Conservation (phyloP, 2,797 vertebrate genomes). For the Gadopsis marmoratus region DNA sequence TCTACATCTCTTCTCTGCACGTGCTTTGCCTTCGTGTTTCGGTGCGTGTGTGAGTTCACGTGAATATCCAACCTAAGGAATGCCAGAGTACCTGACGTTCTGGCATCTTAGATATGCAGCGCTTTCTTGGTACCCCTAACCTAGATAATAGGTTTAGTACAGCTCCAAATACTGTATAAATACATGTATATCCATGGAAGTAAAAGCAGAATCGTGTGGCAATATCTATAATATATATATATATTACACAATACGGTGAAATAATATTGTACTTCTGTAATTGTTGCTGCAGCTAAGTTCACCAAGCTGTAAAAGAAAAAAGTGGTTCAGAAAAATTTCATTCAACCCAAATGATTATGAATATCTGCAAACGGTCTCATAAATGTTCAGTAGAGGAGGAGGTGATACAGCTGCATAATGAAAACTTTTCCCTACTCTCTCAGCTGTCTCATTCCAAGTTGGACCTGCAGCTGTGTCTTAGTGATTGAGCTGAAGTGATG, state of each 20-base stretch:
- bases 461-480: constrained; percentile 28
- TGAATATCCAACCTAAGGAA: background rate
- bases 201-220: background rate
- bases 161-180: background rate
- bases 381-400: constrained; percentile 14
- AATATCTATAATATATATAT: background rate
- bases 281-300: background rate
- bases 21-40: background rate
- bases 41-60: background rate
- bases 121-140: no score
- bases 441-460: constrained; percentile 20
- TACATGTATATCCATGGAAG: background rate
- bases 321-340: background rate
- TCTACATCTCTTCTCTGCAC: constrained; percentile 19
- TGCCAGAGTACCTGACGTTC: background rate
- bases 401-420: constrained; percentile 16
- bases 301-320: background rate
- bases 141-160: background rate
- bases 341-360: constrained; percentile 15
- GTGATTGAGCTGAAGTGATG: background rate
- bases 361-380: constrained; percentile 2
- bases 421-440: background rate
- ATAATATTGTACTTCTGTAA: background rate
- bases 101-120: no score
- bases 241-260: background rate